phyloP scores from a whole-genome alignment of 2,888 invertebrate genomes.

The Syrista parreyssii region DNA sequence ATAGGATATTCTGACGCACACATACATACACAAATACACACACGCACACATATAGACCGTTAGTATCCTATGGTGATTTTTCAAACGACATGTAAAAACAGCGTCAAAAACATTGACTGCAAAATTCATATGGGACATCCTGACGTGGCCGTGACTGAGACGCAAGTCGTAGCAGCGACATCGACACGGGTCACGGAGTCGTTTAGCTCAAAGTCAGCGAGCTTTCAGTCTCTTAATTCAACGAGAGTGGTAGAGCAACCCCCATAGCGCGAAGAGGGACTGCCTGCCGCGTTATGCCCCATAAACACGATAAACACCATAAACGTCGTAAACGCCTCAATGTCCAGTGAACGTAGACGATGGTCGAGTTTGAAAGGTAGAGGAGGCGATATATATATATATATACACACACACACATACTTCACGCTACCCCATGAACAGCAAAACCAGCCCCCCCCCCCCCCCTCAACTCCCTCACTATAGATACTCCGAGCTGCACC shows the following conservation, averaged over 20 bases:
- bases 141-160: no score
- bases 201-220: constrained; percentile 35
- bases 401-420: no score
- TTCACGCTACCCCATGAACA: no score
- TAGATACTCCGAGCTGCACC: constrained; percentile 40
- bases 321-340: constrained; percentile 32
- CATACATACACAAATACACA: no score
- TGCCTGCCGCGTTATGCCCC: constrained; percentile 49
- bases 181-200: constrained; percentile 32
- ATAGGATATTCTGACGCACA: no score
- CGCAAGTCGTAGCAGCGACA: no score
- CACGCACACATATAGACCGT: no score
- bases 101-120: no score
- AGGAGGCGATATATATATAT: constrained; percentile 4
- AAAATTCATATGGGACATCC: no score
- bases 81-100: no score
- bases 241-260: constrained; percentile 40
- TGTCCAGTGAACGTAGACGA: constrained; percentile 26
- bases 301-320: constrained; percentile 56
- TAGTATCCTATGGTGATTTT: no score
- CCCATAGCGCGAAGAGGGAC: constrained; percentile 42
- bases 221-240: constrained; percentile 51
- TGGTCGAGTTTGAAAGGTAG: constrained; percentile 6
- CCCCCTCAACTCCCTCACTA: constrained; percentile 8
- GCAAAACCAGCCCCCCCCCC: neutral